phyloP scores from a whole-genome alignment of 2,888 invertebrate species.

The Parochlus steinenii region DNA sequence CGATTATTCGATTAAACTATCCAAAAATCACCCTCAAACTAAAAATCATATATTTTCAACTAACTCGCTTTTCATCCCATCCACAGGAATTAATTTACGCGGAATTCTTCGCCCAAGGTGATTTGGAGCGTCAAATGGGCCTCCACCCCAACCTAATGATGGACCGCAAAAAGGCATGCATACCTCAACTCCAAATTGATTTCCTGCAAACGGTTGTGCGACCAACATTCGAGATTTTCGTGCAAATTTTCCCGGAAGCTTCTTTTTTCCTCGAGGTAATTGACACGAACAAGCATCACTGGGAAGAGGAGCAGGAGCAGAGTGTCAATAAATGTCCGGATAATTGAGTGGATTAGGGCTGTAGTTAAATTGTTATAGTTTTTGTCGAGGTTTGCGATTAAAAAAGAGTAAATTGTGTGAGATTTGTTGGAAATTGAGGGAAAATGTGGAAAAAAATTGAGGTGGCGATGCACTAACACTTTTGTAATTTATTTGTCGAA shows the following conservation, averaged over 20 bases:
- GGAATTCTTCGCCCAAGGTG: slow-evolving; percentile 80
- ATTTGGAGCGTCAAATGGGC: slow-evolving; percentile 65
- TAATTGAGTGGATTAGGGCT: no score
- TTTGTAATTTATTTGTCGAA: no score
- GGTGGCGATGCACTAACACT: no score
- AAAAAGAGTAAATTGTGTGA: no score
- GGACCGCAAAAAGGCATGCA: slow-evolving; percentile 66
- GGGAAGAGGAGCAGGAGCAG: slow-evolving; percentile 11
- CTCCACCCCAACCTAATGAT: slow-evolving; percentile 55
- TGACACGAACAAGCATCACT: slow-evolving; percentile 14
- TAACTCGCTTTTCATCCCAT: slow-evolving; percentile 9
- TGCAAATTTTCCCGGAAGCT: slow-evolving; percentile 14
- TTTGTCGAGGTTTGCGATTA: no score
- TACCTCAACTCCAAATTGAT: slow-evolving; percentile 66
- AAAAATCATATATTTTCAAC: slow-evolving; percentile 15
- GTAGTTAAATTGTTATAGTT: no score
- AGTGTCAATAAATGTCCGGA: no score
- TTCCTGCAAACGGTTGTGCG: slow-evolving; percentile 33
- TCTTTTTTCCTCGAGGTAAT: slow-evolving; percentile 14
- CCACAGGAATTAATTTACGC: slow-evolving; percentile 52
- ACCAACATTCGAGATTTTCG: slow-evolving; percentile 16
- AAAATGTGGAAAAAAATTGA: no score
- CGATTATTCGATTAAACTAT: no score
- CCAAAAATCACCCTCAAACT: no score
- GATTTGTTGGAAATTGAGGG: no score